A percentile compares a stretch with the other conserved stretches of the same genome.
Conservation (phyloP, 2,113 vertebrate genomes). For the Agapornis roseicollis region DNA sequence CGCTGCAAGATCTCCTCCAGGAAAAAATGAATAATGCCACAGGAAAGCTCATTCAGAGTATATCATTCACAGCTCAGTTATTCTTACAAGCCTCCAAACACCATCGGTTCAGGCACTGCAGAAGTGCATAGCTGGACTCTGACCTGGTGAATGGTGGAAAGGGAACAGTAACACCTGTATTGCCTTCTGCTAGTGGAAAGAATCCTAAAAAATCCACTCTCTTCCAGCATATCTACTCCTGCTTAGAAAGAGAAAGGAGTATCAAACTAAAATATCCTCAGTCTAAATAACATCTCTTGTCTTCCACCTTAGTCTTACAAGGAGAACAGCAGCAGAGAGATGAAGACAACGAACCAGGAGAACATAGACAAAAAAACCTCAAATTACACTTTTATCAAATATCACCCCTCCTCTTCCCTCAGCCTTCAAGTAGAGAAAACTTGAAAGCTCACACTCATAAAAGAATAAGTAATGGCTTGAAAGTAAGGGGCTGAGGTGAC, state of each 20-base stretch:
- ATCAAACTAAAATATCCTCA: background rate
- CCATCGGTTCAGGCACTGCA: background rate
- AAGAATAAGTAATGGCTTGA: background rate
- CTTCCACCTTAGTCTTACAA: background rate
- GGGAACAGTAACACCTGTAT: background rate
- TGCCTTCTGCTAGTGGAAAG: background rate
- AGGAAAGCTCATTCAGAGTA: background rate
- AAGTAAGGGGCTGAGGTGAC: background rate
- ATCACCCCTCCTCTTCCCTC: background rate
- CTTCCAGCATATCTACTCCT: background rate
- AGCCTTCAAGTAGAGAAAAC: background rate
- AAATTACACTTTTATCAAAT: background rate
- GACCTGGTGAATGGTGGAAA: background rate
- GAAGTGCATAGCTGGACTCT: background rate
- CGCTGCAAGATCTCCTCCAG: background rate
- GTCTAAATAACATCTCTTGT: background rate
- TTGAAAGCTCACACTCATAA: background rate
- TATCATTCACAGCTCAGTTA: background rate
- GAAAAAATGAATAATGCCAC: background rate
- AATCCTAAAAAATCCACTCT: background rate
- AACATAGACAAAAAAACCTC: accelerated
- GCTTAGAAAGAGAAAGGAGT: background rate
- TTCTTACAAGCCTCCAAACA: background rate
- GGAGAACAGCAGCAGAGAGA: background rate
- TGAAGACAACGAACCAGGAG: background rate